A percentile compares a stretch with the other conserved stretches of the same genome.
Evolutionary conservation across 2,888 invertebrate species (phyloP).

Genomic region (Sthenelais limicola): DNA sequence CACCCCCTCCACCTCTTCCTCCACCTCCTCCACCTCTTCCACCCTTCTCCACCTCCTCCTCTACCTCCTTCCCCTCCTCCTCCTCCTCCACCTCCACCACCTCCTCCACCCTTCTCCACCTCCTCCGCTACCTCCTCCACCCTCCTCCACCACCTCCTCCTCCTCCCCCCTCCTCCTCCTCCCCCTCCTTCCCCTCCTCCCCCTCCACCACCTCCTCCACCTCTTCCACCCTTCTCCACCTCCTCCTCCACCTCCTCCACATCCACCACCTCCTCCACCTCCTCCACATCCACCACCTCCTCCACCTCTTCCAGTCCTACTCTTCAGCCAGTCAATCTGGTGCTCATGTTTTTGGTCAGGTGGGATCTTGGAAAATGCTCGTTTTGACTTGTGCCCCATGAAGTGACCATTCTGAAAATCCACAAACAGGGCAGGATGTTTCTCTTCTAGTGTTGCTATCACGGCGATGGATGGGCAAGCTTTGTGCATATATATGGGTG

Average conservation of each 20-base stretch:
- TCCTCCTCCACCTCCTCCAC: no score
- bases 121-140: no score
- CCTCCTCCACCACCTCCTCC: conserved; percentile 38
- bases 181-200: conserved; percentile 19
- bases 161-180: conserved; percentile 39
- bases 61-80: conserved; percentile 42
- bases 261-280: no score
- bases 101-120: no score
- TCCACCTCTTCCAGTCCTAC: conserved; percentile 42
- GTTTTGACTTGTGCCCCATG: conserved; percentile 21
- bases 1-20: no score
- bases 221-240: no score
- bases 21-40: no score
- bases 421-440: conserved; percentile 31
- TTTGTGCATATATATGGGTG: no score
- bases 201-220: conserved; percentile 17
- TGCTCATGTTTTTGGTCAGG: conserved; percentile 45
- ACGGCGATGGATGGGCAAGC: conserved; percentile 10
- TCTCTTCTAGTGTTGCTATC: conserved; percentile 4
- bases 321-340: conserved; percentile 41
- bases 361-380: conserved; percentile 40
- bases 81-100: conserved; percentile 33
- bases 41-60: no score
- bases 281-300: no score
- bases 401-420: conserved; percentile 40